phyloP scores from a whole-genome alignment of 2,797 vertebrate species.

The Neosilurus mollespiculum region DNA sequence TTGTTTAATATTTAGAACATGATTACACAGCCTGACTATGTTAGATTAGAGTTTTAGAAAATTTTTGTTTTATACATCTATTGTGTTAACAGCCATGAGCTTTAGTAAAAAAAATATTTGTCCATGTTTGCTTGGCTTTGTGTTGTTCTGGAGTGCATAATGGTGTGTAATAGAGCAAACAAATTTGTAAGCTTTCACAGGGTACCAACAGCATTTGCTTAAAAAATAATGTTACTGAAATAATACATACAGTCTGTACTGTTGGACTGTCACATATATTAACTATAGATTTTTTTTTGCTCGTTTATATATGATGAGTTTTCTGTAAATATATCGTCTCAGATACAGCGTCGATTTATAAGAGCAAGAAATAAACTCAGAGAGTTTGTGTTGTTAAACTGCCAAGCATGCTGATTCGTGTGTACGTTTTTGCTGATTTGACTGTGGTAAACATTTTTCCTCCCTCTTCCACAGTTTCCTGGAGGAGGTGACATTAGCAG shows the following conservation, averaged over 20 bases:
- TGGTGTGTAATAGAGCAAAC: background rate
- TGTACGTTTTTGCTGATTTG: background rate
- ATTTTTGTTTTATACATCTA: background rate
- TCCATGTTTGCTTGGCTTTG: background rate
- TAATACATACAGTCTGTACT: background rate
- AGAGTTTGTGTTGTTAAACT: background rate
- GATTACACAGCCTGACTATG: background rate
- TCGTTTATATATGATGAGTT: too few species aligned
- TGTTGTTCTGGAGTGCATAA: background rate
- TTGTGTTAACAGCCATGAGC: background rate
- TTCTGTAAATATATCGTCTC: background rate
- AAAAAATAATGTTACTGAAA: background rate
- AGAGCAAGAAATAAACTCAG: background rate
- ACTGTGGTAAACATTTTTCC: background rate
- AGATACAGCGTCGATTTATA: background rate
- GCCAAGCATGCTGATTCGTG: background rate
- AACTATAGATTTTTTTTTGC: background rate
- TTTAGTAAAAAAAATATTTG: background rate
- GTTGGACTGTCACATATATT: background rate
- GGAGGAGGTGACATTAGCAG: constrained; percentile 70
- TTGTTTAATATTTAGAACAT: background rate
- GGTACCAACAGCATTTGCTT: background rate
- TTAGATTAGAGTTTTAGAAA: background rate
- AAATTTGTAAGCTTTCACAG: background rate
- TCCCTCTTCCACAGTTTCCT: constrained; percentile 64